phyloP scores from a whole-genome alignment of 37 sponge, comb jelly and placozoan genomes.

The Halisarca cf. caerulea region DNA sequence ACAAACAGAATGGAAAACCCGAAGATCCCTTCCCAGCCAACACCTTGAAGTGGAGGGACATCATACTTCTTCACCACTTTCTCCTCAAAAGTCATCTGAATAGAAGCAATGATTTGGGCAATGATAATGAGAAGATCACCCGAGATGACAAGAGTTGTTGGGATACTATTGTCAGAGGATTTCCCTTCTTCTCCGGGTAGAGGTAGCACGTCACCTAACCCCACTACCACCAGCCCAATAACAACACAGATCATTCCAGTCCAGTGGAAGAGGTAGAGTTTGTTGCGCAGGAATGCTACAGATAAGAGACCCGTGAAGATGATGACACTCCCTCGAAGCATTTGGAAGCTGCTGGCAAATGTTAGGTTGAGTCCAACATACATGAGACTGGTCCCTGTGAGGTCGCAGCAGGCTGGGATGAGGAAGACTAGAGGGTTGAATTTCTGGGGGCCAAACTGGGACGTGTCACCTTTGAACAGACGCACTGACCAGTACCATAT shows the following conservation, averaged over 20 bases:
- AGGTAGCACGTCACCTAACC: constrained; percentile 74
- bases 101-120: constrained; percentile 87
- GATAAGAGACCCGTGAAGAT: constrained; percentile 96
- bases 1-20: constrained; percentile 75
- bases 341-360: constrained; percentile 93
- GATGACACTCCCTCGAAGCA: constrained; percentile 94
- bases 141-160: constrained; percentile 41
- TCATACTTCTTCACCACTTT: constrained; percentile 89
- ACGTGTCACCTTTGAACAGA: constrained; percentile 48
- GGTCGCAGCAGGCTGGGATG: constrained; percentile 90
- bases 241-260: constrained; percentile 90
- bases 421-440: constrained; percentile 93
- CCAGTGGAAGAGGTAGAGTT: constrained; percentile 74
- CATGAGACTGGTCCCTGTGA: constrained; percentile 85
- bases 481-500: constrained; percentile 53
- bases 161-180: background rate
- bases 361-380: constrained; percentile 95
- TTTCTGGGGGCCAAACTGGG: constrained; percentile 67
- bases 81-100: constrained; percentile 92
- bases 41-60: constrained; percentile 85
- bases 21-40: constrained; percentile 97
- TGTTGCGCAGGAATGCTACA: constrained; percentile 78
- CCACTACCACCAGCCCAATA: constrained; percentile 87
- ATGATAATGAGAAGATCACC: constrained; percentile 91
- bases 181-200: background rate